Conservation (phyloP, 2,888 invertebrate genomes). For the Eugnorisma glareosa region DNA sequence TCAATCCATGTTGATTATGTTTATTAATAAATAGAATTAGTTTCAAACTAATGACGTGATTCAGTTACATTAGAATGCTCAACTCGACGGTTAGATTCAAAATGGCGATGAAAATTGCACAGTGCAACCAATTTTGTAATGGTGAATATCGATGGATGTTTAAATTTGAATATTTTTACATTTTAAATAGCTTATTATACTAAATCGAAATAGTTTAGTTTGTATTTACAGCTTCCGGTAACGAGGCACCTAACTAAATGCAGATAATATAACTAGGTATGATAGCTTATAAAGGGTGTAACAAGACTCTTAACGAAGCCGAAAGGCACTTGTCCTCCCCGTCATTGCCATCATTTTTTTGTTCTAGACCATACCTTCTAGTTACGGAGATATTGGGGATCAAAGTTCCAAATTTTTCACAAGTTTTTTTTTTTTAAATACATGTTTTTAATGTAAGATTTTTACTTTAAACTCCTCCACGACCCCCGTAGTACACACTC, state of each 20-base stretch:
- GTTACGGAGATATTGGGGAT: no score
- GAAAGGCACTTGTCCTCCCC: no score
- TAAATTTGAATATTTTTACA: conserved; percentile 46
- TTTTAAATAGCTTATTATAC: conserved; percentile 31
- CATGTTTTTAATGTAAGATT: no score
- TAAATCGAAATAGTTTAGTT: conserved; percentile 7
- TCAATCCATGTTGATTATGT: conserved; percentile 28
- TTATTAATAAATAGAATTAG: conserved; percentile 44
- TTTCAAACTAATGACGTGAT: conserved; percentile 49
- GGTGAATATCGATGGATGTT: conserved; percentile 10
- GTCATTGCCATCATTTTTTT: no score
- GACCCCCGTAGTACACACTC: no score
- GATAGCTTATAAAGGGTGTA: no score
- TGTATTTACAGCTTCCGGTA: background rate
- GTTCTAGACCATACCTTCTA: no score
- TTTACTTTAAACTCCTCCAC: no score
- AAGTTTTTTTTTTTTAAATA: no score
- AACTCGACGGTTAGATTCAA: conserved; percentile 9
- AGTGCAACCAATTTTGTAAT: conserved; percentile 22
- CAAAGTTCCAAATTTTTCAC: no score
- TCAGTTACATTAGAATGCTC: conserved; percentile 48
- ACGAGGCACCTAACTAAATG: background rate
- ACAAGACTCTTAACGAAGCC: no score
- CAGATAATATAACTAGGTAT: no score
- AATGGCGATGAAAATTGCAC: conserved; percentile 41